Conservation (phyloP, 1,140 invertebrate species). For the Asbolus verrucosus region DNA sequence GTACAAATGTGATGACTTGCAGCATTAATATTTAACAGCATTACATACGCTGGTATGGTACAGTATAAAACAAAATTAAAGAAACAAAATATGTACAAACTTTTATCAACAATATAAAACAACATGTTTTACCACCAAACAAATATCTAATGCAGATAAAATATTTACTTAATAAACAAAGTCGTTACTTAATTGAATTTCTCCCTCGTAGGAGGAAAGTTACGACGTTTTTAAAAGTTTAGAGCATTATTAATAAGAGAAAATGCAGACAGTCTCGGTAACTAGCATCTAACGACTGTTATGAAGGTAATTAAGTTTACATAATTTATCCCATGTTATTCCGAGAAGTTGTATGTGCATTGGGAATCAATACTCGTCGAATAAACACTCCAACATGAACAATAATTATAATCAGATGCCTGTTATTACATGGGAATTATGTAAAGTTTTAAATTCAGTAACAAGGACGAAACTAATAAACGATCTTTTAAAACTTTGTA, state of each 20-base stretch:
- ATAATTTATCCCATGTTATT: slow-evolving; percentile 17
- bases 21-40: no score
- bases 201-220: no score
- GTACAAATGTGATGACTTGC: no score
- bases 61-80: neutral
- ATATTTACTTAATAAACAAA: slow-evolving; percentile 33
- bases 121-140: slow-evolving; percentile 26
- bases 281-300: neutral
- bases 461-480: no score
- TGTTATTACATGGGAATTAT: no score
- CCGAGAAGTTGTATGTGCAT: neutral
- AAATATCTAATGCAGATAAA: slow-evolving; percentile 37
- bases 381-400: no score
- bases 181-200: slow-evolving; percentile 36
- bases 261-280: neutral
- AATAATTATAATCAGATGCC: no score
- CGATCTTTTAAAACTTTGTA: neutral
- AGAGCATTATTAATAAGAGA: neutral
- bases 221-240: no score
- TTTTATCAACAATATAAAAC: slow-evolving; percentile 23
- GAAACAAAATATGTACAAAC: slow-evolving; percentile 29
- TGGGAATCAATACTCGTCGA: no score
- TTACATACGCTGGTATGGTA: no score
- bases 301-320: slow-evolving; percentile 19
- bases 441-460: no score